Base-by-base conservation (phyloP, 2,113 vertebrate species). In the Calidris pugnax region DNA sequence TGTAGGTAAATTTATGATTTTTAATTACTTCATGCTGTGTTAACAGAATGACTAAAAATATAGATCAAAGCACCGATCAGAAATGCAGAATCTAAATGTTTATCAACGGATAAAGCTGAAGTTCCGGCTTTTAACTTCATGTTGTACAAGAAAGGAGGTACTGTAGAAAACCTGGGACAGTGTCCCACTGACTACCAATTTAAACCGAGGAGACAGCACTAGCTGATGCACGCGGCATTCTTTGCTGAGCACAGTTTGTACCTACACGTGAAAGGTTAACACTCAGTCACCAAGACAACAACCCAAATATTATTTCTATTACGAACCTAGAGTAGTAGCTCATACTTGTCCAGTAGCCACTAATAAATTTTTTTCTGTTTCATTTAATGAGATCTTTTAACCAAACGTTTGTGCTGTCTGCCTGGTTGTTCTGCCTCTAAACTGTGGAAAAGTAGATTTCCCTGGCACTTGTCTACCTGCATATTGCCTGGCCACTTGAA, bases 261-360 rank as follows among this genome's bases (percentile, higher is more conserved):
- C 87, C 93, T 96, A 78, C 71, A 95, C 7, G 1, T 77, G 86
- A 87, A 78, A 91, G 19, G 84, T 87, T 95, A 87, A 50, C 69
- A 72, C 47, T 85, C 48, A 71, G 86, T 96, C 84, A 89, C 96
- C 89, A 90, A 51, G 95, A 72, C 96, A 11, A 96, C 96, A 85
- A 85, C 20, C 19, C 80, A 97, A 97, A 97, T 96, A 95, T 95
- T 97, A 89, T 92, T 95, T 81, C 62, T 89, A 39, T 39, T 75
- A 45, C 64, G 78, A 72, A 95, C 73, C 28, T 56, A 45, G 73
- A 91, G 89, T 20, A 90, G 93, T 87, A 95, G 84, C 73, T 94
- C 86, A 95, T 91, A 85, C 84, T 95, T 96, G 94, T 91, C 64
- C 86, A 85, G 94, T 87, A 94, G 94, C 83, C 77, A 95, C 84